Evolutionary conservation across 1,140 invertebrate species (phyloP).

Genomic region (honey bee (Apis mellifera)): Amel_HAv3.1 CM009941.2:11971501-11972000

Average conservation of each 20-base stretch:
- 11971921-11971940: conserved; percentile 1
- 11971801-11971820: conserved; percentile 19
- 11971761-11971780: not conserved
- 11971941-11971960: not conserved
- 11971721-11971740: not conserved
- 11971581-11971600: not conserved
- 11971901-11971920: conserved; percentile 5
- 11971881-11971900: conserved; percentile 12
- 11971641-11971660: not conserved
- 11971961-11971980: not conserved
- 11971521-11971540: not conserved
- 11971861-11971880: conserved; percentile 23
- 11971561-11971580: not conserved
- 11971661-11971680: not conserved
- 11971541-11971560: not conserved
- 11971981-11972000: not conserved
- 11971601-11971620: not conserved
- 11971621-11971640: not conserved
- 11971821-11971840: conserved; percentile 10
- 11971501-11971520: not conserved
- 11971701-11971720: not conserved
- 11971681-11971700: conserved; percentile 28
- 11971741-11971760: conserved; percentile 28
- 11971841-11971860: conserved; percentile 9
- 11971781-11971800: conserved; percentile 7